phyloP scores from a whole-genome alignment of 2,113 vertebrate species.

The zebrafish (Danio rerio) region DNA sequence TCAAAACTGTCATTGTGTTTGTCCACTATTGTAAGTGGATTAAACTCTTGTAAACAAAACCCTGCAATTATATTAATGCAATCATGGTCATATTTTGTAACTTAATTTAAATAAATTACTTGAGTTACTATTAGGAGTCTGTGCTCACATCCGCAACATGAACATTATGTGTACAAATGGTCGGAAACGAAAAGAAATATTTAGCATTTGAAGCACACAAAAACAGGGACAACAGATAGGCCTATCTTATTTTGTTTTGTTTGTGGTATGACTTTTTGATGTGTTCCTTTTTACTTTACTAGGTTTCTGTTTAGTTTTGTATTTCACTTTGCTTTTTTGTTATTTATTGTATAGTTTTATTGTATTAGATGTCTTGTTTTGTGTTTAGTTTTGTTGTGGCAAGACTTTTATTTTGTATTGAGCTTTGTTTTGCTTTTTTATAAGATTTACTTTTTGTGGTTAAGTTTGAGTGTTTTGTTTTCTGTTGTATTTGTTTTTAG shows the following conservation, averaged over 20 bases:
- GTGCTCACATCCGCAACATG: background rate
- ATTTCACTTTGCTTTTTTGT: background rate
- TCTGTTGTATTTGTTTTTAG: too few relatives aligned
- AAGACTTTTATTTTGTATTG: too few relatives aligned
- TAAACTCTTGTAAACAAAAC: background rate
- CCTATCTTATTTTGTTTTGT: background rate
- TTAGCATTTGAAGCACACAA: background rate
- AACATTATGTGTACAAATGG: background rate
- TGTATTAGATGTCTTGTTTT: too few relatives aligned
- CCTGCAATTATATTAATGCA: background rate
- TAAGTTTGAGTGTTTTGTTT: too few relatives aligned
- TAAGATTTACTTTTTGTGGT: too few relatives aligned
- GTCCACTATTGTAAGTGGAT: background rate
- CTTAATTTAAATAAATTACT: background rate
- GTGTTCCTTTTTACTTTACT: too few relatives aligned
- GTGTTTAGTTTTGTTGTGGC: too few relatives aligned
- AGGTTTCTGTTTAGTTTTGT: too few relatives aligned
- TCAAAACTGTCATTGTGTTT: background rate
- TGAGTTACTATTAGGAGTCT: background rate
- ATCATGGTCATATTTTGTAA: background rate
- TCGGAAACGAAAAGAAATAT: background rate
- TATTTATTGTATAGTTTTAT: too few relatives aligned
- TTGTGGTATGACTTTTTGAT: background rate
- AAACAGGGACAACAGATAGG: background rate
- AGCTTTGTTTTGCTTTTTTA: too few relatives aligned